Percentiles rank a stretch among this genome's conserved stretches.
Evolutionary conservation across 1,140 invertebrate genomes (phyloP).

Genomic region (Drosophila rhopaloa): DNA sequence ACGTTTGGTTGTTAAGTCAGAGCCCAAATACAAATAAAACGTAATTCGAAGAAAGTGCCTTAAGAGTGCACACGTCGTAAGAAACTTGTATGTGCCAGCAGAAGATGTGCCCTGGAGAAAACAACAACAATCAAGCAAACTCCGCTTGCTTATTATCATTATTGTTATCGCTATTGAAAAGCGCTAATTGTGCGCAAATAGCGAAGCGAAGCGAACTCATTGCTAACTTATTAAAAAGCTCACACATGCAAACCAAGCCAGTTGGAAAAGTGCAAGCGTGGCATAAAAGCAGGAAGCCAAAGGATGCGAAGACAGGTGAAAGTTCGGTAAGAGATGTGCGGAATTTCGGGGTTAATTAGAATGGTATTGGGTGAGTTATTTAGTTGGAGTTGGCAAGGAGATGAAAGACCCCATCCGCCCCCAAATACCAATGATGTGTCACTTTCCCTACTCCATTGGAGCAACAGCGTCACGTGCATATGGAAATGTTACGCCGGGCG

Average conservation of each 20-base stretch:
- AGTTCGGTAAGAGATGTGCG: slow-evolving; percentile 35
- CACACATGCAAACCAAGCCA: slow-evolving; percentile 34
- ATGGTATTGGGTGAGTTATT: slow-evolving; percentile 25
- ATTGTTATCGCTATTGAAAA: slow-evolving; percentile 65
- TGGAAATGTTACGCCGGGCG: slow-evolving; percentile 60
- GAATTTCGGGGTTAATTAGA: slow-evolving; percentile 64
- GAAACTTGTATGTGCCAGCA: slow-evolving; percentile 46
- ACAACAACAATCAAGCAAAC: slow-evolving; percentile 48
- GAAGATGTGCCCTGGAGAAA: slow-evolving; percentile 26
- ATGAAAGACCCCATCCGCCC: neutral
- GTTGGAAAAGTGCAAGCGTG: slow-evolving; percentile 28
- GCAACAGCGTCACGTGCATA: slow-evolving; percentile 60
- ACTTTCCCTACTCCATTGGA: slow-evolving; percentile 3
- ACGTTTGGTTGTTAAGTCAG: neutral
- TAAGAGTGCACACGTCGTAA: neutral
- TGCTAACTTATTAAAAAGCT: slow-evolving; percentile 35
- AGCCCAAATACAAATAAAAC: neutral
- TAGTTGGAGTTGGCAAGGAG: slow-evolving; percentile 13
- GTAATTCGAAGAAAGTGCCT: neutral
- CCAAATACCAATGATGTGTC: slow-evolving; percentile 24
- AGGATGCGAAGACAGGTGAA: slow-evolving; percentile 31
- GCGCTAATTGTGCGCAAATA: slow-evolving; percentile 79
- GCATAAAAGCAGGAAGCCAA: slow-evolving; percentile 12
- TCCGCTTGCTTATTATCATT: slow-evolving; percentile 48
- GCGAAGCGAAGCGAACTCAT: slow-evolving; percentile 49